Percentiles rank a stretch among this genome's conserved stretches.
Evolutionary conservation across 2,888 invertebrate species (phyloP).

Genomic region (Lepas anatifera): DNA sequence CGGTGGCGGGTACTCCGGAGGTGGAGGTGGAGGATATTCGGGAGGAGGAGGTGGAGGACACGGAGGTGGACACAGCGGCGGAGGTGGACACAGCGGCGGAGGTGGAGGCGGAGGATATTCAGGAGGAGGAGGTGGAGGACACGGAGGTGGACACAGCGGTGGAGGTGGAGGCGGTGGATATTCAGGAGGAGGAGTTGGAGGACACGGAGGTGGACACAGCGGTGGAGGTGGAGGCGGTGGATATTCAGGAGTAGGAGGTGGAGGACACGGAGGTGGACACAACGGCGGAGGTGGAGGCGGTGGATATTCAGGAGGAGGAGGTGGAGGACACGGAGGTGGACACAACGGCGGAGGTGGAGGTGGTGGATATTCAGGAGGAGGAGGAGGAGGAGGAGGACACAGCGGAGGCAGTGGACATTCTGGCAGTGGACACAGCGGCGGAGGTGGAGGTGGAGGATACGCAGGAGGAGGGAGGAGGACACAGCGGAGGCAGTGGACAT

Average conservation of each 20-base stretch:
- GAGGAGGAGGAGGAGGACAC: too few relatives aligned
- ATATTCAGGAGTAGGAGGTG: not conserved
- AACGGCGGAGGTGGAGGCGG: not conserved
- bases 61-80: not conserved
- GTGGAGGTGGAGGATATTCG: not conserved
- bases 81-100: not conserved
- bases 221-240: not conserved
- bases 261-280: not conserved
- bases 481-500: too few relatives aligned
- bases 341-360: too few relatives aligned
- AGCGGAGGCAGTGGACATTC: too few relatives aligned
- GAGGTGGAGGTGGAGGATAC: too few relatives aligned
- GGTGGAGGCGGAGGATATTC: not conserved
- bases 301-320: not conserved
- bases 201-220: not conserved
- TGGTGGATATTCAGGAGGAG: too few relatives aligned
- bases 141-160: not conserved
- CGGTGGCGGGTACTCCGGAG: not conserved
- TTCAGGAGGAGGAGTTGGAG: not conserved
- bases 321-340: not conserved
- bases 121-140: not conserved
- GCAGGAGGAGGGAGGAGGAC: too few relatives aligned
- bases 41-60: not conserved
- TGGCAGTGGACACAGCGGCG: too few relatives aligned
- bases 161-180: not conserved